A percentile compares a stretch with the other conserved stretches of the same genome.
Conservation (phyloP, 2,113 vertebrate genomes). For the Aleadryas rufinucha region DNA sequence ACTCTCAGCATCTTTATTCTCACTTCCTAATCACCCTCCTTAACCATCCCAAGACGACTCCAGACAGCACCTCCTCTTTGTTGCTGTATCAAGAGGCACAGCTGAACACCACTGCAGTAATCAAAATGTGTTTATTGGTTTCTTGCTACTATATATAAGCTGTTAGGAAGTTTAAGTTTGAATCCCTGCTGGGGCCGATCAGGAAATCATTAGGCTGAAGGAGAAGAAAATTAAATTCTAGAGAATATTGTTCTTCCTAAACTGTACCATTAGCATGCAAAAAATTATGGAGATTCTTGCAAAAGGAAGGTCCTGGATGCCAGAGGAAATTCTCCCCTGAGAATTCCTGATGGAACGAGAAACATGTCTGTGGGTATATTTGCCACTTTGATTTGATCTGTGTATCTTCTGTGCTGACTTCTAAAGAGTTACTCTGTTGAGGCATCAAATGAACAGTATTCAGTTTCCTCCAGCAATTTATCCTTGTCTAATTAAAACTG, state of each 20-base stretch:
- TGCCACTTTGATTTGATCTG: neutral
- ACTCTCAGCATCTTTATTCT: neutral
- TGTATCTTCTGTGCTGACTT: neutral
- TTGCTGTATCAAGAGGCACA: neutral
- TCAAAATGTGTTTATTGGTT: neutral
- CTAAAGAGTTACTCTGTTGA: neutral
- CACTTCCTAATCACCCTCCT: neutral
- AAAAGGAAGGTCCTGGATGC: neutral
- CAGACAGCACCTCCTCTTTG: neutral
- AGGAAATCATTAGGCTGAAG: slow-evolving; percentile 40
- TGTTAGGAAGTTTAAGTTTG: neutral
- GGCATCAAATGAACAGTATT: neutral
- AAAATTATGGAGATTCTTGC: neutral
- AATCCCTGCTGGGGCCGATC: neutral
- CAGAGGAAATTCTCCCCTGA: neutral
- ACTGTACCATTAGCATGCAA: neutral
- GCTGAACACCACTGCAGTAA: neutral
- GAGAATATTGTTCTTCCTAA: neutral
- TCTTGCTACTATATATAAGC: slow-evolving; percentile 7
- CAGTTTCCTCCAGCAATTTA: neutral
- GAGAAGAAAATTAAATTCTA: slow-evolving; percentile 14
- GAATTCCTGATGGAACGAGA: neutral
- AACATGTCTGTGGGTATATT: neutral
- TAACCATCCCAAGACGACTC: neutral
- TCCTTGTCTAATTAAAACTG: neutral